Percentiles rank a stretch among this genome's conserved stretches.
These are phyloP conservation scores for Dicyrtoma fusca DNA, from an alignment of 2,888 invertebrate species.

Conservation along the genomic window DNA sequence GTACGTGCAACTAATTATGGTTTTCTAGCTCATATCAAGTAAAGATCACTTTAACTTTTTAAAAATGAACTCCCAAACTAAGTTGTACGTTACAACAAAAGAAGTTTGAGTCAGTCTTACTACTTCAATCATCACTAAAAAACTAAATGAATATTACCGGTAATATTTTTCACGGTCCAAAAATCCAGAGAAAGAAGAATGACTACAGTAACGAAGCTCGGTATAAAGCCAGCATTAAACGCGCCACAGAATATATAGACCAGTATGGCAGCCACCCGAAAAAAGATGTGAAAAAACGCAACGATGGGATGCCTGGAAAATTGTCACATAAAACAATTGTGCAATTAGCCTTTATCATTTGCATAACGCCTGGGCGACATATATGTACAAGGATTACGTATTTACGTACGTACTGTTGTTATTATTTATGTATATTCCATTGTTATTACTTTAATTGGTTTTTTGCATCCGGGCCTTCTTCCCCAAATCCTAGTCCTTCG, in stretches of 20 bases:
- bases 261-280: conserved; percentile 79
- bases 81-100: too few relatives aligned
- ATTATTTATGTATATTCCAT: too few relatives aligned
- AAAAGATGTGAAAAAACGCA: conserved; percentile 86
- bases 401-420: too few relatives aligned
- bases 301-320: conserved; percentile 85
- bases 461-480: conserved; percentile 70
- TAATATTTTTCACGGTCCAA: conserved; percentile 98
- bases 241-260: conserved; percentile 87
- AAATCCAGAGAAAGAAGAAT: conserved; percentile 94
- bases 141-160: conserved; percentile 62
- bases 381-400: background rate
- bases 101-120: too few relatives aligned
- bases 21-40: too few relatives aligned
- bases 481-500: conserved; percentile 83
- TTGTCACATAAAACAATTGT: conserved; percentile 1
- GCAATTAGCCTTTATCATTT: too few relatives aligned
- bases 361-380: background rate
- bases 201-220: conserved; percentile 90
- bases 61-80: too few relatives aligned
- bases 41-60: too few relatives aligned
- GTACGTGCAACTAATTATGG: too few relatives aligned
- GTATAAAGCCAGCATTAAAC: conserved; percentile 91
- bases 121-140: background rate
- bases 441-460: conserved; percentile 62